A percentile compares a stretch with the other conserved stretches of the same genome.
phyloP scores from a whole-genome alignment of 2,113 vertebrate genomes.

The Malurus melanocephalus region DNA sequence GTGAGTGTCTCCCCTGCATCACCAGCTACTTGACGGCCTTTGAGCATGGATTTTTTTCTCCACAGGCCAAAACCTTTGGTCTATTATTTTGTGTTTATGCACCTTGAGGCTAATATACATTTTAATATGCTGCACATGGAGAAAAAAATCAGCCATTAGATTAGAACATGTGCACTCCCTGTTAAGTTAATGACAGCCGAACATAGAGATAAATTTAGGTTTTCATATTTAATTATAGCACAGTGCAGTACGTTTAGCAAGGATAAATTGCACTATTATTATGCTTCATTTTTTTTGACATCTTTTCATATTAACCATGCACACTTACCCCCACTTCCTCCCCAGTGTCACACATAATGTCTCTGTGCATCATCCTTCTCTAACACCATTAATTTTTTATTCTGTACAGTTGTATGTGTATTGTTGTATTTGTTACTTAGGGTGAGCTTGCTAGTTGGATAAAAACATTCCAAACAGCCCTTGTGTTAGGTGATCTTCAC shows the following conservation, averaged over 20 bases:
- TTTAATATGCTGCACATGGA: conserved; percentile 88
- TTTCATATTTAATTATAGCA: conserved; percentile 97
- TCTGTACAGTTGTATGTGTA: not conserved
- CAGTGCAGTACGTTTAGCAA: conserved; percentile 82
- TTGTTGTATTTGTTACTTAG: conserved; percentile 52
- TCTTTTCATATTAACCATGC: conserved; percentile 81
- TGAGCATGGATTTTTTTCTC: conserved; percentile 76
- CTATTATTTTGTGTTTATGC: conserved; percentile 90
- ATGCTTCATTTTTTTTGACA: conserved; percentile 83
- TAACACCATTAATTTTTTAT: conserved; percentile 45
- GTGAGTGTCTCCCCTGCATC: conserved; percentile 83
- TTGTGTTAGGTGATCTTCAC: not conserved
- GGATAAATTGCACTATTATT: conserved; percentile 93
- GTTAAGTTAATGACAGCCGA: conserved; percentile 94
- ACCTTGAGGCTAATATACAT: conserved; percentile 88
- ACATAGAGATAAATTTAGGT: conserved; percentile 91
- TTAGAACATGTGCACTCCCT: conserved; percentile 84
- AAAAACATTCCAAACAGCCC: not conserved
- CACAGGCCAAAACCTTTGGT: conserved; percentile 82
- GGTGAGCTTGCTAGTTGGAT: conserved; percentile 25
- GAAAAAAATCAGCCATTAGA: conserved; percentile 80
- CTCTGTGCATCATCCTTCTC: conserved; percentile 46
- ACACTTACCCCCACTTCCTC: conserved; percentile 62
- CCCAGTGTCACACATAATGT: conserved; percentile 53
- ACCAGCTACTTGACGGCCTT: conserved; percentile 80